Evolutionary conservation across 1,140 invertebrate genomes (phyloP).

Genomic region (Calliphora vicina): DNA sequence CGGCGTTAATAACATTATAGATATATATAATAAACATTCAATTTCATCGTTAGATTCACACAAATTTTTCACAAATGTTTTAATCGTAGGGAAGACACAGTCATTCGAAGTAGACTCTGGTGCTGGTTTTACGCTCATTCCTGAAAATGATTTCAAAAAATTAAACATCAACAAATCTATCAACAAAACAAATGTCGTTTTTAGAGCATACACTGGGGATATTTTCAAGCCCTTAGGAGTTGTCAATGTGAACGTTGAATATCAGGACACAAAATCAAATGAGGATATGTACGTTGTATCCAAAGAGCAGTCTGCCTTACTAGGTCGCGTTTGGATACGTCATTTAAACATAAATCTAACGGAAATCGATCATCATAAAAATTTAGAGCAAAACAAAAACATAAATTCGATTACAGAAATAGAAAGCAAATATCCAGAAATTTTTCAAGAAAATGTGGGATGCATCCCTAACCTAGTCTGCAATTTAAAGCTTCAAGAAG

Average conservation of each 20-base stretch:
- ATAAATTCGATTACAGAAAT: slow-evolving; percentile 22
- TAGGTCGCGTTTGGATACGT: slow-evolving; percentile 21
- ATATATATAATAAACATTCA: not conserved
- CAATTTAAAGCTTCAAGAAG: slow-evolving; percentile 3
- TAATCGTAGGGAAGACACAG: not conserved
- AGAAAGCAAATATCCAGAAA: not conserved
- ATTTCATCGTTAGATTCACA: not conserved
- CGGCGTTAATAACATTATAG: not conserved
- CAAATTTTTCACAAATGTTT: slow-evolving; percentile 20
- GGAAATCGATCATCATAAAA: slow-evolving; percentile 4
- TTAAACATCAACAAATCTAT: slow-evolving; percentile 9
- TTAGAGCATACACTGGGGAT: slow-evolving; percentile 10
- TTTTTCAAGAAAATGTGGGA: slow-evolving; percentile 24
- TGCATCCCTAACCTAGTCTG: slow-evolving; percentile 11
- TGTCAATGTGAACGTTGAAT: slow-evolving; percentile 3
- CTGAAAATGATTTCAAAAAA: slow-evolving; percentile 18
- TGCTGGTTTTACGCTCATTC: not conserved
- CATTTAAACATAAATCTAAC: slow-evolving; percentile 2
- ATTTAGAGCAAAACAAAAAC: not conserved
- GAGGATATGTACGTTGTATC: slow-evolving; percentile 18
- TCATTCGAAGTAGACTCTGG: slow-evolving; percentile 35
- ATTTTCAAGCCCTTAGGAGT: slow-evolving; percentile 4
- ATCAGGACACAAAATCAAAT: not conserved
- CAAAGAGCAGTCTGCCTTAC: not conserved
- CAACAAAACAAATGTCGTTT: not conserved